Evolutionary conservation across 2,797 vertebrate genomes (phyloP), one percentile per base, ranked within the genome.

Genomic region (Pogoniulus pusillus): DNA sequence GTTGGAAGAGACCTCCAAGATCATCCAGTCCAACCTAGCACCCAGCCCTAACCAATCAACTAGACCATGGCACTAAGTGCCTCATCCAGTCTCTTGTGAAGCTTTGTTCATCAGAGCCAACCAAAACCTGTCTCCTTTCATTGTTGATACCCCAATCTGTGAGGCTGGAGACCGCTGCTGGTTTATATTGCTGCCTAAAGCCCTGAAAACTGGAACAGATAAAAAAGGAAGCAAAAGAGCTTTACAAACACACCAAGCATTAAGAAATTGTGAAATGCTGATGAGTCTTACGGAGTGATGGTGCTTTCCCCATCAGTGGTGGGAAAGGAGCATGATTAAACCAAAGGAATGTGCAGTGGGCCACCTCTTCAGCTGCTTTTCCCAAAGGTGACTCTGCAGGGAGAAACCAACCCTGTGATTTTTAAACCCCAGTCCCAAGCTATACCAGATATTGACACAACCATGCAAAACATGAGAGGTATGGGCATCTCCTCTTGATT

Each of bases 161-260:
- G 20, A 39, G 34, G 45, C 58, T 87, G 65, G 82, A 71, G 54
- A 5, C 6, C 0, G 0, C 10, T 0, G 2, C 27, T 51, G 55
- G 39, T 65, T 77, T 73, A 29, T 14, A 47, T 16, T 2, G 7
- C 13, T 19, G 30, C 53, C 30, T 7, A 35, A 85, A 70, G 30
- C 30, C 34, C 24, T 4, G 30, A 62, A 30, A 78, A 17, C 17
- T 6, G 22, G 19, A 45, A 32, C 10, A 84, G 85, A 76, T 34
- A 32, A 85, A 92, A 75, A 53, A 65, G 76, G 47, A 87, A 92
- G 53, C 8, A 9, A 26, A 73, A 69, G 6, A 55, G 13, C 22
- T 79, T 76, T 39, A 16, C 43, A 49, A 62, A 60, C 43, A 22
- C 20, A 78, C 7, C 1, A 26, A n/a, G 16, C 12, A 17, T 43